Evolutionary conservation across 2,888 invertebrate genomes (phyloP), one percentile per base, ranked within the genome.

Genomic region (Gisinianus flammeolus): DNA sequence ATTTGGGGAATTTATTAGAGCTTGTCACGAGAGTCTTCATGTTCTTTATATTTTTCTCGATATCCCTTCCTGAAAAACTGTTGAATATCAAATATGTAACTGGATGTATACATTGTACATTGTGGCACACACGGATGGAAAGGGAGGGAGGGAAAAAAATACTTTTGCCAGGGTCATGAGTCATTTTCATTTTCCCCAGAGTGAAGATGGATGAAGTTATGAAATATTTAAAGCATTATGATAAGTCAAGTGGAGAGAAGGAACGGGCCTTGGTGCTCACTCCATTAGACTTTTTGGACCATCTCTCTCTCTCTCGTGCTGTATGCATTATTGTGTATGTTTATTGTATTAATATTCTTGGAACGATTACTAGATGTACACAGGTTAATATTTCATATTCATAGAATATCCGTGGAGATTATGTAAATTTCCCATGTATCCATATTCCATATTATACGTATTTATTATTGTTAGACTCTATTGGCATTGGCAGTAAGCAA

Each of bases 1-100:
- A 79, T 72, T n/a, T 33, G 12, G 6, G 28, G 58, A 76, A 80
- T 80, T 80, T 80, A 80, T 77, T 58, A 77, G 74, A 26, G 26
- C 58, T 78, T 77, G 75, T 79, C 80, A 80, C 79, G 80, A 71
- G 76, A 67, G 26, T 6, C 24, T 62, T 24, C 26, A 24, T 62
- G 26, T 62, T 62, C 62, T 12, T 5, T 12, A 8, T 28, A n/a
- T n/a, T n/a, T n/a, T n/a, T n/a, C n/a, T n/a, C n/a, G n/a, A 35
- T 4, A 44, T 6, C 44, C 19, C 44, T 44, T 44, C 44, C 44
- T 44, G 44, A 44, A 44, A 44, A 12, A 44, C 6, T 44, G 35
- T 35, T 35, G 35, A 35, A 35, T 35, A 12, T 44, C 19, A 19
- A 44, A 44, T 44, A 44, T 44, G 12, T 12, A 19, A 35, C 12